Evolutionary conservation across 2,888 invertebrate species (phyloP).

Genomic region (Andrena flavipes): DNA sequence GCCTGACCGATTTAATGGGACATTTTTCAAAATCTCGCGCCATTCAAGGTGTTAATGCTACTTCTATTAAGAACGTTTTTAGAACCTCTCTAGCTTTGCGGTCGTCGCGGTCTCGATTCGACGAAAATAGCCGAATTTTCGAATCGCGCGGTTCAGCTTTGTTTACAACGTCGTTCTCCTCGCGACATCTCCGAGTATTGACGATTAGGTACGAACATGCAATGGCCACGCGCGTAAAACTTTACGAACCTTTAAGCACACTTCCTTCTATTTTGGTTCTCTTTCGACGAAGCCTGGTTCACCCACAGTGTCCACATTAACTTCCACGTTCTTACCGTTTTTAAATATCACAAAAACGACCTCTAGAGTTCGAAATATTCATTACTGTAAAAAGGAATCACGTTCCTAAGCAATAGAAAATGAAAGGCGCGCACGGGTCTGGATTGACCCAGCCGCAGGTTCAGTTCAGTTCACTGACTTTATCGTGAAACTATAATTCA

Average conservation of each 20-base stretch:
- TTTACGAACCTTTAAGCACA: slow-evolving; percentile 39
- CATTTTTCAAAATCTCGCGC: too few relatives aligned
- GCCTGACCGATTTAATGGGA: too few relatives aligned
- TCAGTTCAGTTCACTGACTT: too few relatives aligned
- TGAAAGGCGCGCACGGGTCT: too few relatives aligned
- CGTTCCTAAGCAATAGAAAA: too few relatives aligned
- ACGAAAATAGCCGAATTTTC: slow-evolving; percentile 25
- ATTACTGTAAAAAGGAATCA: too few relatives aligned
- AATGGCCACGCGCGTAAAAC: slow-evolving; percentile 54
- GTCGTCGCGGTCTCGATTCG: slow-evolving; percentile 27
- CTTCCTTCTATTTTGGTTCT: neutral
- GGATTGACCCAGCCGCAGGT: too few relatives aligned
- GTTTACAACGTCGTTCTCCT: slow-evolving; percentile 37
- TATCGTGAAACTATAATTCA: too few relatives aligned
- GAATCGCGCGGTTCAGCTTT: slow-evolving; percentile 28
- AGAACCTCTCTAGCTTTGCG: neutral
- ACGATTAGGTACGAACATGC: slow-evolving; percentile 73
- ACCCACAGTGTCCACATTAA: neutral
- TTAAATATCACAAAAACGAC: neutral
- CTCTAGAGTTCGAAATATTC: too few relatives aligned
- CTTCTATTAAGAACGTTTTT: neutral
- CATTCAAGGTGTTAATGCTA: too few relatives aligned
- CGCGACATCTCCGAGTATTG: slow-evolving; percentile 71
- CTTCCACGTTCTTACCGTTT: neutral
- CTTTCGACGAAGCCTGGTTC: neutral